These are phyloP conservation scores for Polyergus mexicanus DNA, from an alignment of 1,140 invertebrate species.

Conservation along the genomic window DNA sequence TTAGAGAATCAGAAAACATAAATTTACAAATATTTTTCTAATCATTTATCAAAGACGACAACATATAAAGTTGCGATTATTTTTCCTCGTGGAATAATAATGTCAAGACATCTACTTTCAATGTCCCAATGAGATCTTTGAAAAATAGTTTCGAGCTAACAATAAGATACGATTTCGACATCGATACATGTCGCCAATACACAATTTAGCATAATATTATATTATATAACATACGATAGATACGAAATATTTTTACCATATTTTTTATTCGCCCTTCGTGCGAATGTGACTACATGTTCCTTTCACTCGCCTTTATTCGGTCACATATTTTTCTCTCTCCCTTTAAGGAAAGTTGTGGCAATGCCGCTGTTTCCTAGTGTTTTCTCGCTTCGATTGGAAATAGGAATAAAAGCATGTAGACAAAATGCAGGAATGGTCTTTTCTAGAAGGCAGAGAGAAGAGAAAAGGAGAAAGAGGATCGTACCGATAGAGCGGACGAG, in stretches of 20 bases:
- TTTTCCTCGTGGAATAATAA: slow-evolving; percentile 1
- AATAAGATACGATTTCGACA: neutral
- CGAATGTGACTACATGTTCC: slow-evolving; percentile 28
- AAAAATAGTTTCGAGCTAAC: neutral
- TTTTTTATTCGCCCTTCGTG: slow-evolving; percentile 67
- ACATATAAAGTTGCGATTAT: neutral
- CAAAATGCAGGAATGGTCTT: slow-evolving; percentile 55
- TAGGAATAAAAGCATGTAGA: slow-evolving; percentile 60
- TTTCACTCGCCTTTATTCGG: slow-evolving; percentile 22
- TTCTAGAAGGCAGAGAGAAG: neutral
- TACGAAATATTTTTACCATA: slow-evolving; percentile 25
- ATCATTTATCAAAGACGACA: neutral
- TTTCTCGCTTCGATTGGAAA: slow-evolving; percentile 47
- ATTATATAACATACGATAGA: slow-evolving; percentile 23
- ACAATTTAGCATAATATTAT: too few species aligned
- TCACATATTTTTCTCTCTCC: slow-evolving; percentile 51
- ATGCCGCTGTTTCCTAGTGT: slow-evolving; percentile 39
- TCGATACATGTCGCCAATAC: neutral
- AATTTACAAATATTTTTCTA: slow-evolving; percentile 6
- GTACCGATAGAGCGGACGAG: neutral
- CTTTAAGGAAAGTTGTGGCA: slow-evolving; percentile 37
- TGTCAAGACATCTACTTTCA: neutral
- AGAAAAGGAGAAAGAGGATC: neutral
- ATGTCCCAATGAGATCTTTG: neutral
- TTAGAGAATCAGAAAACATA: neutral